Percentiles rank a stretch among this genome's conserved stretches.
These are phyloP conservation scores for Iphiclides podalirius DNA, from an alignment of 2,888 invertebrate genomes.

Conservation along the genomic window DNA sequence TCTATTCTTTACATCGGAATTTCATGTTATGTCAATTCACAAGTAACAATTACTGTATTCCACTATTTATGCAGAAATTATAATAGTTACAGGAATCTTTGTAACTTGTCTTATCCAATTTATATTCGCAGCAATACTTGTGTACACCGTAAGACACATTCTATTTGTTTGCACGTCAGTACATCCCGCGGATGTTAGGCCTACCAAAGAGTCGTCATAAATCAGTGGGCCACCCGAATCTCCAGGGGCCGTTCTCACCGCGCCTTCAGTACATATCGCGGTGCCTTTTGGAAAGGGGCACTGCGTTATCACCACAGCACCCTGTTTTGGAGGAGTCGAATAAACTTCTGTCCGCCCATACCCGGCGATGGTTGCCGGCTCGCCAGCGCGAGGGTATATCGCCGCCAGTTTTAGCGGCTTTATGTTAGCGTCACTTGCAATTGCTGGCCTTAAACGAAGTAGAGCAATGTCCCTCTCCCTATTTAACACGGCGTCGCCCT, in stretches of 20 bases:
- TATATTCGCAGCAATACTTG: slow-evolving; percentile 9
- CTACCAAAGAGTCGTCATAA: slow-evolving; percentile 10
- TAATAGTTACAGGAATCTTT: no score
- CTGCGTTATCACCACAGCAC: neutral
- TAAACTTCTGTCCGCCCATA: slow-evolving; percentile 11
- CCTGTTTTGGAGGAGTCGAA: slow-evolving; percentile 2
- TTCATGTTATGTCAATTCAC: no score
- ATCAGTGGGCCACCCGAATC: slow-evolving; percentile 20
- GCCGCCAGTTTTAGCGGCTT: slow-evolving; percentile 2
- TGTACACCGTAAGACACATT: slow-evolving; percentile 14
- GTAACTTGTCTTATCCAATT: slow-evolving; percentile 4
- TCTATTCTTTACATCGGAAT: no score
- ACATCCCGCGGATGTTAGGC: slow-evolving; percentile 10
- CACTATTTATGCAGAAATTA: no score
- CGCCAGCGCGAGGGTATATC: neutral
- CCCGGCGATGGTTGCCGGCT: slow-evolving; percentile 14
- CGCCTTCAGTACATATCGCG: slow-evolving; percentile 7
- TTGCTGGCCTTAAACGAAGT: neutral
- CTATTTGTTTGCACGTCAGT: slow-evolving; percentile 1
- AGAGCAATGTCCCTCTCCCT: slow-evolving; percentile 13
- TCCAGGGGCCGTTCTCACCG: slow-evolving; percentile 12
- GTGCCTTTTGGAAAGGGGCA: neutral
- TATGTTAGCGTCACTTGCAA: neutral
- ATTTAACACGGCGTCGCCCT: neutral
- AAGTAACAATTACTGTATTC: no score